Conservation (phyloP, 1,140 invertebrate genomes). For the Zaprionus davidi region DNA sequence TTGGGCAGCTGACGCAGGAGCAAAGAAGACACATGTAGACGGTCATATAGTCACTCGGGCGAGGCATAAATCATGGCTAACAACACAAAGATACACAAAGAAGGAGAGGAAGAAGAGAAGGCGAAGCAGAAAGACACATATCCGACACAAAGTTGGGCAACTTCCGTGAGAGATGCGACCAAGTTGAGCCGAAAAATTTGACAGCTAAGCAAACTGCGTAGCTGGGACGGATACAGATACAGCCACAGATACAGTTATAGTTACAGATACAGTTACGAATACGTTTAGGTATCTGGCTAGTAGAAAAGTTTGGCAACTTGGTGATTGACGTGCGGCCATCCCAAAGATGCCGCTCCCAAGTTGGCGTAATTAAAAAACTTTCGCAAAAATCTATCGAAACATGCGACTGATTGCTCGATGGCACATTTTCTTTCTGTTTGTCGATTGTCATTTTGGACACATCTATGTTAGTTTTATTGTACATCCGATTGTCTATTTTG, state of each 20-base stretch:
- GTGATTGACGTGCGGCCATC: slow-evolving; percentile 63
- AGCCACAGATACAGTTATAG: slow-evolving; percentile 1
- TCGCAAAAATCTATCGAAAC: slow-evolving; percentile 30
- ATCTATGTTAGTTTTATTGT: slow-evolving; percentile 58
- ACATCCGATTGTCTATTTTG: slow-evolving; percentile 66
- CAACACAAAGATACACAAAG: slow-evolving; percentile 28
- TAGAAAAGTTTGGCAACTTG: slow-evolving; percentile 51
- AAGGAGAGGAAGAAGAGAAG: background rate
- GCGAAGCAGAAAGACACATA: slow-evolving; percentile 9
- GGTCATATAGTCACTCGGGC: slow-evolving; percentile 54
- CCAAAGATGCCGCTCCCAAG: slow-evolving; percentile 25
- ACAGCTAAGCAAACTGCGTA: slow-evolving; percentile 36
- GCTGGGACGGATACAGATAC: slow-evolving; percentile 10
- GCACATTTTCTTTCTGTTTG: slow-evolving; percentile 41
- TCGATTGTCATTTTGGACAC: slow-evolving; percentile 38
- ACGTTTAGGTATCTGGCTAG: background rate
- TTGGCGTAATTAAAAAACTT: slow-evolving; percentile 74
- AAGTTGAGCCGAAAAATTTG: slow-evolving; percentile 44
- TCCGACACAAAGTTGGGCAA: slow-evolving; percentile 29
- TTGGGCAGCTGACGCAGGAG: slow-evolving; percentile 41
- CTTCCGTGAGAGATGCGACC: slow-evolving; percentile 39
- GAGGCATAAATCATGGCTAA: slow-evolving; percentile 51
- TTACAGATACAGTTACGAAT: slow-evolving; percentile 27
- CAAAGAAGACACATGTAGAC: slow-evolving; percentile 50
- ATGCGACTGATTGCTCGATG: slow-evolving; percentile 24